Evolutionary conservation across 2,113 vertebrate species (phyloP), one percentile per base, ranked within the genome.

Genomic region (Trinectes maculatus): DNA sequence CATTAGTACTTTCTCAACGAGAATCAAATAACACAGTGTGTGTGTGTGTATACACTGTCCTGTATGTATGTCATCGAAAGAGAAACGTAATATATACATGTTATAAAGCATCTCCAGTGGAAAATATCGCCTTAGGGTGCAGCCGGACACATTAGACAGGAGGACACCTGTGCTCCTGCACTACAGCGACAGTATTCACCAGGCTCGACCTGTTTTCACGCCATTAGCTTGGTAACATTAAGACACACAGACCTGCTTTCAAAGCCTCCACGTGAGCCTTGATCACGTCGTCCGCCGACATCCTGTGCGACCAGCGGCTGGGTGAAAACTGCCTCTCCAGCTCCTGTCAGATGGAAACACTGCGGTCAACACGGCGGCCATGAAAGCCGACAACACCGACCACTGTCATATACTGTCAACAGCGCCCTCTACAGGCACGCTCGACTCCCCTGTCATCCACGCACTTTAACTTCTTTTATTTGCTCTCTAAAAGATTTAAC

Each of bases 271-370:
- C 18, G 34, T 95, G 95, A 1, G 93, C 92, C 70, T 83, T 75
- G 64, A 97, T 69, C 71, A 94, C 89, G 43, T 89, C 90, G 74
- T 96, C 94, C 0, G 89, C 82, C 13, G 87, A 89, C 91, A 93
- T 91, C 48, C 93, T 94, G 60, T 71, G 81, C 0, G 93, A 94
- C 97, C 97, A 99, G 55, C 56, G 87, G 72, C 95, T 96, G 28
- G 96, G 96, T 0, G 91, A 93, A 58, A 94, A 96, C 74, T 97
- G 95, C 6, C 55, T 68, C 74, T 95, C 92, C 26, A 98, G 88
- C 71, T 92, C 95, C 96, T 97, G 57, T 0, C 44, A 80, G n/a
- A 80, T 25, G 21, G 28, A 43, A n/a, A 57, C 4, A 61, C 15
- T 12, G 16, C 0, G 3, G 65, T 49, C 33, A 81, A 33, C 47